Evolutionary conservation across 2,113 vertebrate genomes (phyloP), one percentile per base, ranked within the genome.

Genomic region (Bubo bubo): DNA sequence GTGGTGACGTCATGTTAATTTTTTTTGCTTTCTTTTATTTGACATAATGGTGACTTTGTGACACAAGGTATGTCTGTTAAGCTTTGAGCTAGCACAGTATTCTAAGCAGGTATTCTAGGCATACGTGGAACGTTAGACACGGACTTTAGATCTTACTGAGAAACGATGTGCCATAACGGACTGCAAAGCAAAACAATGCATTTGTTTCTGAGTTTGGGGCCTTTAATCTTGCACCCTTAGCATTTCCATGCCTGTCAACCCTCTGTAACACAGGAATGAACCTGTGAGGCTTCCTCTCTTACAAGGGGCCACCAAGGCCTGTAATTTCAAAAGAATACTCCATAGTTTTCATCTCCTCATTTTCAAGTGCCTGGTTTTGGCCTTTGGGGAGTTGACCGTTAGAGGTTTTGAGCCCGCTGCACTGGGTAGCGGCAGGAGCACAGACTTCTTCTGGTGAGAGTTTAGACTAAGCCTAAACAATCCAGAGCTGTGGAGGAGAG

Each of bases 401-500:
- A 12, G 24, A 64, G 15, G 6, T 43, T 53, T 86, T 41, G 60
- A 43, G n/a, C 24, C 3, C 0, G 0, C 28, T 1, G 0, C 2
- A 1, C 34, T 26, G 1, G 2, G 17, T 28, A 32, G 32, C 34
- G 8, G 8, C 14, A 24, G 30, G 20, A 53, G 24, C 41, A 15
- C 15, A 26, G 52, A 24, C 24, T 5, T 58, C 4, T 41, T 53
- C 21, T 47, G 13, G 6, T 24, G 17, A 43, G 34, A 71, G 3
- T 8, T 70, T 39, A 23, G n/a, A 23, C 32, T 34, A 39, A 77
- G 22, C 14, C 18, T 27, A 41, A 64, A 6, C 8, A 13, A 34
- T 34, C 7, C 50, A 39, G 63, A 53, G 50, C 6, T 8, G 6
- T 4, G 50, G 17, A 82, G 39, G 30, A n/a, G 47, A 41, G 50